These are phyloP conservation scores for Urechis unicinctus DNA, from an alignment of 2,888 invertebrate species.

Conservation along the genomic window DNA sequence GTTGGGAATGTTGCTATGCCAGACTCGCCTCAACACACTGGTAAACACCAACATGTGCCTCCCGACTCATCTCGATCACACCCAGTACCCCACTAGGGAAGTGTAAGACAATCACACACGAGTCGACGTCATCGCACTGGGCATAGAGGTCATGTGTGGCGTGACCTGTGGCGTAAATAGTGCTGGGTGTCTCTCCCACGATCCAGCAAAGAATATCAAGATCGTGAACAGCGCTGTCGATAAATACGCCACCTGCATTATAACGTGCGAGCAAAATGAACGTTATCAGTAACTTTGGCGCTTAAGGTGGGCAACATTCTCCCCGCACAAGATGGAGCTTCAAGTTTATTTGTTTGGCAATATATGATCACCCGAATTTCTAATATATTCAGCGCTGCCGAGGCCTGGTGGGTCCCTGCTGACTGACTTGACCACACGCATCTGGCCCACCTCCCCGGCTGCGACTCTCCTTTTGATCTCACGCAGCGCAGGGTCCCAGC, in stretches of 20 bases:
- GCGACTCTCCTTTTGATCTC: neutral
- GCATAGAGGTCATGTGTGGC: conserved; percentile 60
- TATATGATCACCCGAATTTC: neutral
- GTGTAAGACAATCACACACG: conserved; percentile 58
- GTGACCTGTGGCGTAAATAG: conserved; percentile 56
- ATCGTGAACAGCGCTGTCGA: conserved; percentile 66
- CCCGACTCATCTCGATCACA: conserved; percentile 61
- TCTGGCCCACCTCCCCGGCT: neutral
- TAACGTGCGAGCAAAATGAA: too few relatives aligned
- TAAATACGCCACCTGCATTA: conserved; percentile 62
- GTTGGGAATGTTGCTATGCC: neutral
- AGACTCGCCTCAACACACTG: conserved; percentile 59
- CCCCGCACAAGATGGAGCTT: neutral
- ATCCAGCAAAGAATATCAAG: conserved; percentile 63
- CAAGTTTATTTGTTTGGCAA: neutral
- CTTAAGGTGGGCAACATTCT: too few relatives aligned
- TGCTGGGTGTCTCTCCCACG: conserved; percentile 60
- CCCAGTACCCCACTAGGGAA: conserved; percentile 62
- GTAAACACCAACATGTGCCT: conserved; percentile 62
- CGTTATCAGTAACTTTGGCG: too few relatives aligned
- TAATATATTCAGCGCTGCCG: neutral
- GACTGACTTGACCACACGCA: neutral
- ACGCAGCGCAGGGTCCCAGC: neutral
- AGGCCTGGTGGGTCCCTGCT: neutral
- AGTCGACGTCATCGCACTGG: conserved; percentile 61